Evolutionary conservation across 2,888 invertebrate species (phyloP), one percentile per base, ranked within the genome.

Genomic region (Dryococelus australis): DNA sequence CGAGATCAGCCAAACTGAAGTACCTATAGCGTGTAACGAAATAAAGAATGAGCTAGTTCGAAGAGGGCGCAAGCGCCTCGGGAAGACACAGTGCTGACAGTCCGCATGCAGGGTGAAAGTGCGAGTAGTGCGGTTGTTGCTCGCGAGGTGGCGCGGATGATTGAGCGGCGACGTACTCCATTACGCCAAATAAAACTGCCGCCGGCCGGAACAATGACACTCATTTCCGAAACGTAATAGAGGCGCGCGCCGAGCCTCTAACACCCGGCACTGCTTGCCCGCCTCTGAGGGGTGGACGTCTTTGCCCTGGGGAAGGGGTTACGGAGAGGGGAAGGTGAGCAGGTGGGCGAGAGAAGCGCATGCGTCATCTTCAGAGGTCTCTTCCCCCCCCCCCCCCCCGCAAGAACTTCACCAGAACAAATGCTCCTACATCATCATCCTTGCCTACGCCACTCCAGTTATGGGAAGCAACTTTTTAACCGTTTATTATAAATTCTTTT

Each of bases 151-250:
- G 65, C 65, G 65, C 65, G 65, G 24, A 65, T 65, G 65, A 65
- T 65, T 65, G 65, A 65, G 65, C 65, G 65, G 65, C 20, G 13
- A 6, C n/a, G 65, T 24, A 65, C 65, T 65, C 65, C 65, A 65
- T 65, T 65, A 65, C 65, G 65, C 65, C 65, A 65, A 65, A 65
- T 65, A 65, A 65, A 65, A 65, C 65, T 65, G 65, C 65, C 65
- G 65, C 65, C 65, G 65, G 65, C 65, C 65, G 65, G 65, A 65
- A 65, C 65, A 65, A 65, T 65, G 65, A 65, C 65, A 65, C 24
- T 65, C 65, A 65, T 65, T 24, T 65, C 24, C 24, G 65, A 65
- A 65, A 65, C 65, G 51, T 51, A 51, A 51, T 51, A 51, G 51
- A 51, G 4, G 51, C n/a, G 65, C 65, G 65, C 65, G 20, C n/a